Evolutionary conservation across 2,113 vertebrate species (phyloP).

Genomic region (Jacana jacana): DNA sequence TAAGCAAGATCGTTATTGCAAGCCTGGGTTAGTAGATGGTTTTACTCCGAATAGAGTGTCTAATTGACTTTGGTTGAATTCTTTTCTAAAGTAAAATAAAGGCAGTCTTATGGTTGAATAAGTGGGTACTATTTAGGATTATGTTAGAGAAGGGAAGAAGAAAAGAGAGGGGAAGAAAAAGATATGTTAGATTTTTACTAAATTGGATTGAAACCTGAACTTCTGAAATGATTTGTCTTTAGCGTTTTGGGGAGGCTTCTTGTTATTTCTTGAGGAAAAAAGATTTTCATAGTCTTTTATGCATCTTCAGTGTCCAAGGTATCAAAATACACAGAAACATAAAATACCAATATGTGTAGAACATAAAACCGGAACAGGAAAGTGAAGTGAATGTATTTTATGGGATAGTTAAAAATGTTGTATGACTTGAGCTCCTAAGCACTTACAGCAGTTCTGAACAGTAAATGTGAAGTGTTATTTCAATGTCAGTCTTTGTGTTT

Average conservation of each 20-base stretch:
- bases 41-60: not conserved
- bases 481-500: not conserved
- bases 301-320: not conserved
- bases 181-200: not conserved
- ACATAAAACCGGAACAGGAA: not conserved
- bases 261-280: not conserved
- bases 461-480: not conserved
- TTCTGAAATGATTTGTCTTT: not conserved
- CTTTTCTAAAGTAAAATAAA: not conserved
- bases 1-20: not conserved
- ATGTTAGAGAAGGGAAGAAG: not conserved
- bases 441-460: not conserved
- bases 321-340: not conserved
- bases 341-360: not conserved
- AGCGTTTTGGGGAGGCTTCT: not conserved
- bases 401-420: not conserved
- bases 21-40: not conserved
- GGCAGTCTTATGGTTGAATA: not conserved
- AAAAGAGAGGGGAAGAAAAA: not conserved
- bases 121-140: not conserved
- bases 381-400: not conserved
- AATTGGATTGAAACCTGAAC: not conserved
- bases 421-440: not conserved
- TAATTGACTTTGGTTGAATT: not conserved
- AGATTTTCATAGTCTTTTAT: not conserved